Evolutionary conservation across 2,113 vertebrate genomes (phyloP).

Genomic region (Dryoscopus gambensis): DNA sequence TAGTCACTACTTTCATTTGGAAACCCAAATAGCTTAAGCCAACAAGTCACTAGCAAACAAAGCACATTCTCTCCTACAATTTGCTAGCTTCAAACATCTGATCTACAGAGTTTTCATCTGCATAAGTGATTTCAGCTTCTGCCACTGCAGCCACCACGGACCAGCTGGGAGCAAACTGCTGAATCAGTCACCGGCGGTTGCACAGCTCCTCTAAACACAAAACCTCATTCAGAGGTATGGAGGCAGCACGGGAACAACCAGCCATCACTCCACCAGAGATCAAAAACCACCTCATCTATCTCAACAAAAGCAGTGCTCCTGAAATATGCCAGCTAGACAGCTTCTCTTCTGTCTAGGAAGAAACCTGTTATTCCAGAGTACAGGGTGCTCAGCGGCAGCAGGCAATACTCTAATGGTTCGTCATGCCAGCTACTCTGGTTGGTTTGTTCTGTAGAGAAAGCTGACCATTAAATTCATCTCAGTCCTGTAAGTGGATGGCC

Average conservation of each 20-base stretch:
- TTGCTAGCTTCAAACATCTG: constrained; percentile 15
- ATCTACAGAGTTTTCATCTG: not conserved
- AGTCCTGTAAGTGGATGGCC: not conserved
- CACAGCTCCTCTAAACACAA: not conserved
- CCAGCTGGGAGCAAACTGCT: constrained; percentile 10
- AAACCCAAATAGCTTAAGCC: constrained; percentile 6
- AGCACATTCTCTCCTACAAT: constrained; percentile 48
- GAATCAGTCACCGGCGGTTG: not conserved
- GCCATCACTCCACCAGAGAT: not conserved
- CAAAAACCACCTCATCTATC: not conserved
- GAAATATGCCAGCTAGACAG: not conserved
- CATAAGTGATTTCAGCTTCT: not conserved
- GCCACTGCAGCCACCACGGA: not conserved
- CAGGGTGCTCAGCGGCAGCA: not conserved
- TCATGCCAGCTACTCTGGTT: not conserved
- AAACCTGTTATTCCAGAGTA: not conserved
- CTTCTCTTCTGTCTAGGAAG: not conserved
- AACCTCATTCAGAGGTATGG: not conserved
- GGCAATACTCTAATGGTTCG: not conserved
- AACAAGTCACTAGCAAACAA: not conserved
- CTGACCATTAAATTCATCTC: not conserved
- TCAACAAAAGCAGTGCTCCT: not conserved
- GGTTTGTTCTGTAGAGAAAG: not conserved
- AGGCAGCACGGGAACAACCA: not conserved
- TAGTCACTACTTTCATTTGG: not conserved